phyloP scores from a whole-genome alignment of 2,113 vertebrate species.

The Upupa epops region DNA sequence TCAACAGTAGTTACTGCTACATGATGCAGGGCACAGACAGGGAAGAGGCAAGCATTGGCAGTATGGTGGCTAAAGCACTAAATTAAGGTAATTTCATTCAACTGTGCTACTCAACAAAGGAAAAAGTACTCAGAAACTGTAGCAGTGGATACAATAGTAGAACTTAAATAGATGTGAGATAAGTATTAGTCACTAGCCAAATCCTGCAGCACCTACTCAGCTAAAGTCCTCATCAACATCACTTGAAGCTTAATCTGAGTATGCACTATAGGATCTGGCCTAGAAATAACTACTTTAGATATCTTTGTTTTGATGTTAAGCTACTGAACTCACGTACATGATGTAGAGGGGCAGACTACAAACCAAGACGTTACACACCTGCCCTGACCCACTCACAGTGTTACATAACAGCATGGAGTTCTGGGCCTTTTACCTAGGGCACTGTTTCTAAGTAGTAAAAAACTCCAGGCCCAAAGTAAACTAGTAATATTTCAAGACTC shows the following conservation, averaged over 20 bases:
- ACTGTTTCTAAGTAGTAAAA: not conserved
- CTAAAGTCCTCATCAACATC: not conserved
- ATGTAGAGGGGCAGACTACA: not conserved
- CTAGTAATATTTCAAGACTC: not conserved
- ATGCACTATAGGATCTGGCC: not conserved
- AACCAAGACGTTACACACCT: not conserved
- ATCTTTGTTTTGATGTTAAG: not conserved
- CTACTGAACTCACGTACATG: not conserved
- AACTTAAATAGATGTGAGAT: not conserved
- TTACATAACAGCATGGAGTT: fast-evolving
- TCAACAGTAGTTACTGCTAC: conserved; percentile 92
- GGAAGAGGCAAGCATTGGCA: conserved; percentile 89
- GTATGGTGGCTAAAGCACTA: conserved; percentile 79
- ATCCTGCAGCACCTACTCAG: not conserved
- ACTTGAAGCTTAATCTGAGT: not conserved
- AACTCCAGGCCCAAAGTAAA: not conserved
- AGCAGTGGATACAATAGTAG: not conserved
- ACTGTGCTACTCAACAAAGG: not conserved
- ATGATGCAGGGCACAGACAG: conserved; percentile 88
- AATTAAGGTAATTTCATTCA: conserved; percentile 71
- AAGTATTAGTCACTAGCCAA: not conserved
- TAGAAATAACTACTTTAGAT: not conserved
- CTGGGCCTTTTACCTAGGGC: not conserved
- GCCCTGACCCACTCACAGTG: not conserved
- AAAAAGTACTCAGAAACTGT: not conserved